These are phyloP conservation scores for Isoperla grammatica DNA, from an alignment of 2,888 invertebrate genomes.

Conservation along the genomic window DNA sequence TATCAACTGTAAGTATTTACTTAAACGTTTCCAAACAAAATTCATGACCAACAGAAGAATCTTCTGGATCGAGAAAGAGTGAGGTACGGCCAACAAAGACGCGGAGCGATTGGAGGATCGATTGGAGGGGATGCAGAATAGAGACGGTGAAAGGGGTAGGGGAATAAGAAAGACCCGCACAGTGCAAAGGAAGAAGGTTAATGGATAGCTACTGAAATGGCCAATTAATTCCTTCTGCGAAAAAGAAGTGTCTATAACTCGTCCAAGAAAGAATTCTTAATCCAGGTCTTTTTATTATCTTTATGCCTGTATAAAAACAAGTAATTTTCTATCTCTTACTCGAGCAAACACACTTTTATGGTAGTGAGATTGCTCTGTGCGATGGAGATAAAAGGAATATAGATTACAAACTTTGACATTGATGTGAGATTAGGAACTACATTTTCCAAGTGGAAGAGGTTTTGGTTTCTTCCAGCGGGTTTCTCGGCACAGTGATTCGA, in stretches of 20 bases:
- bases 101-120: constrained; percentile 8
- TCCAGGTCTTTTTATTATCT: constrained; percentile 22
- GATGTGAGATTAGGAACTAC: no score
- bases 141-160: constrained; percentile 1
- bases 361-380: no score
- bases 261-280: constrained; percentile 29
- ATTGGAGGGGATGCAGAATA: constrained; percentile 10
- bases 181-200: constrained; percentile 18
- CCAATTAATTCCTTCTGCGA: constrained; percentile 27
- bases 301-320: no score
- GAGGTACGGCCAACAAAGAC: constrained; percentile 1
- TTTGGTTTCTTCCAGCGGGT: no score
- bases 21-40: constrained; percentile 2
- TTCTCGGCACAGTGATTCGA: no score
- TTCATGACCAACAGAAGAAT: constrained; percentile 1
- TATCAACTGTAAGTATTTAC: constrained; percentile 11
- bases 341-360: no score
- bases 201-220: constrained; percentile 27
- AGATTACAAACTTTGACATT: no score
- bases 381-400: no score
- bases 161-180: neutral
- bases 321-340: no score
- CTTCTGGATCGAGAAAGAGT: neutral
- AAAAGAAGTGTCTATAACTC: constrained; percentile 24
- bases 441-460: no score